A percentile compares a stretch with the other conserved stretches of the same genome.
Evolutionary conservation across 2,888 invertebrate species (phyloP).

Genomic region (Microplitis manilae): DNA sequence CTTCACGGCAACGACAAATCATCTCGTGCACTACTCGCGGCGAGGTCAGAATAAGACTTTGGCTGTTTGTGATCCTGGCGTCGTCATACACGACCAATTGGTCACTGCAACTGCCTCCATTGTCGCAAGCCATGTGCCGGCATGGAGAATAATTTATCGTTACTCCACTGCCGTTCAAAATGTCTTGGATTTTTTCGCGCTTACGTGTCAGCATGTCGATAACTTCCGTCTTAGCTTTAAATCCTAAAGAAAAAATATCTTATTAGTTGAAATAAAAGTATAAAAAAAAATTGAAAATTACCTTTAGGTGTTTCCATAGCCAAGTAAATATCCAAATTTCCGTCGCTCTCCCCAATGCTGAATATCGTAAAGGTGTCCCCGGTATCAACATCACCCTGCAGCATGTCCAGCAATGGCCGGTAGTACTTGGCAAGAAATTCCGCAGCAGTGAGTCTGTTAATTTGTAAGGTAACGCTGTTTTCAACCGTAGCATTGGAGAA

Average conservation of each 20-base stretch:
- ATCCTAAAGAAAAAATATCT: conserved; percentile 63
- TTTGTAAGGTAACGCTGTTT: conserved; percentile 84
- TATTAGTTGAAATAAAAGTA: not conserved
- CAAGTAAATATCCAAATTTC: conserved; percentile 81
- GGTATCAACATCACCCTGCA: conserved; percentile 79
- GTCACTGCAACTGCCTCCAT: conserved; percentile 84
- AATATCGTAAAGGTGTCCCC: conserved; percentile 81
- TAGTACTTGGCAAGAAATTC: conserved; percentile 86
- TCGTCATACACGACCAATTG: conserved; percentile 79
- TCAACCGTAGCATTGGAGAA: conserved; percentile 88
- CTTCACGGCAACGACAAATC: conserved; percentile 86
- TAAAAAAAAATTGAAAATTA: conserved; percentile 42
- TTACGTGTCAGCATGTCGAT: conserved; percentile 79
- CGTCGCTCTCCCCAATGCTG: conserved; percentile 80
- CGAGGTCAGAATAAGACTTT: conserved; percentile 86
- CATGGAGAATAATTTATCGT: conserved; percentile 87
- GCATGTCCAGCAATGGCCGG: conserved; percentile 79
- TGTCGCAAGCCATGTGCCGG: conserved; percentile 81
- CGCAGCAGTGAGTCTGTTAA: conserved; percentile 82
- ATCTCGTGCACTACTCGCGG: conserved; percentile 85
- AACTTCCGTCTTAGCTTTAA: conserved; percentile 78
- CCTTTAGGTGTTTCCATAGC: conserved; percentile 76
- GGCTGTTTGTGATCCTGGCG: conserved; percentile 85
- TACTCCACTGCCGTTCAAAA: conserved; percentile 77
- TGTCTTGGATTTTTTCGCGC: conserved; percentile 76